Base-by-base conservation (phyloP, 2,113 vertebrate species). In the Rhombomys opimus region DNA sequence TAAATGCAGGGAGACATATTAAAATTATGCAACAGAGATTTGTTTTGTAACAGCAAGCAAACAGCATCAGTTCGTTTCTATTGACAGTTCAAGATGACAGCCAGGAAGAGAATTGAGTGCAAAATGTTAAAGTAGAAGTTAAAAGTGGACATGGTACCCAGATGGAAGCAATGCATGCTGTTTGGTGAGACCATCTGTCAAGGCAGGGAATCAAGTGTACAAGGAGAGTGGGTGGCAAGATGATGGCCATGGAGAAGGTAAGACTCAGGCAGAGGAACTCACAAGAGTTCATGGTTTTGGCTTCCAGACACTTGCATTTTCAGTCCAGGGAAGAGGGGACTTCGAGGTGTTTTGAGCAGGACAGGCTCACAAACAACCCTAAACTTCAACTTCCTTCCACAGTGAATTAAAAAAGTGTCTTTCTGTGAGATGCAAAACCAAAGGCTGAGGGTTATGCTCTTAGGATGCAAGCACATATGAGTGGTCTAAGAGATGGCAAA, bases 391-490 rank as follows among this genome's bases (percentile, higher is more conserved):
- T 96, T 95, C 38, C 61, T 80, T 57, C 61, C 70, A 46, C 81
- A 73, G 20, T 84, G 93, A 72, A 50, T 92, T 96, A 73, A 63
- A 68, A 90, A 93, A 86, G 25, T 50, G 70, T 90, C 73, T 70
- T 61, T 41, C 23, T 73, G 35, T 15, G 85, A 95, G 91, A 90
- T 61, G 77, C 59, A 67, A 80, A 82, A 46, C 57, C 5, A 13
- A 84, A 70, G 27, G 38, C 52, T 35, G 50, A 86, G n/a, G 75
- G 50, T 6, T 6, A 15, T 17, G 3, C 0, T 2, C 32, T 65
- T 54, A 63, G 82, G 61, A 23, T 17, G 7, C 46, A 82, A 77
- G 41, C 41, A 46, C n/a, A 75, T 46, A 61, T 35, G 46, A 86
- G 61, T 8, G 65, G 72, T 50, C 57, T 59, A 65, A 54, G 27